Evolutionary conservation across 2,113 vertebrate species (phyloP).

Genomic region (Macquaria australasica): DNA sequence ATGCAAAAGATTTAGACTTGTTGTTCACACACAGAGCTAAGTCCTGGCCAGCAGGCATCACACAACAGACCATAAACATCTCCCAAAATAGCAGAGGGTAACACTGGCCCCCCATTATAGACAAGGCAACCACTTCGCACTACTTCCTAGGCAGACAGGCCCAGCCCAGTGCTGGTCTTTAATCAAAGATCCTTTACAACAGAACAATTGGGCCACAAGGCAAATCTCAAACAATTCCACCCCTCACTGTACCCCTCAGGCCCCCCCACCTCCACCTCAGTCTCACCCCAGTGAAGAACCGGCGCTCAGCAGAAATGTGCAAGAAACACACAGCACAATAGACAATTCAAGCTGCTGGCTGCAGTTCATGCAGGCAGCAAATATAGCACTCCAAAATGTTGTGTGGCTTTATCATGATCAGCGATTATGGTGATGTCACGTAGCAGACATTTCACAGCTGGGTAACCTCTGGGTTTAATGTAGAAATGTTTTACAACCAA

Average conservation of each 20-base stretch:
- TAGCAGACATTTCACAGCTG: constrained; percentile 20
- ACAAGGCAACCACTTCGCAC: constrained; percentile 73
- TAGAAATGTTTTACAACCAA: neutral
- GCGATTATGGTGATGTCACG: constrained; percentile 16
- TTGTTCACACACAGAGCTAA: constrained; percentile 28
- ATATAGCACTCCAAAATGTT: neutral
- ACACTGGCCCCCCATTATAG: constrained; percentile 69
- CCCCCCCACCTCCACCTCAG: neutral
- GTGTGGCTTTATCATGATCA: constrained; percentile 10
- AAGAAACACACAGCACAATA: constrained; percentile 52
- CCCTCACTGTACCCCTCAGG: constrained; percentile 43
- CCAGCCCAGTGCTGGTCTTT: constrained; percentile 76
- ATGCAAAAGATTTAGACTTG: constrained; percentile 24
- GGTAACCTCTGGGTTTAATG: neutral
- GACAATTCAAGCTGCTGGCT: constrained; percentile 43
- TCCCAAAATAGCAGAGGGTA: constrained; percentile 76
- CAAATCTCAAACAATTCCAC: constrained; percentile 72
- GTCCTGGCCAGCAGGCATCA: constrained; percentile 56
- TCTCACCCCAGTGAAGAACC: constrained; percentile 39
- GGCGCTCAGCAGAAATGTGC: constrained; percentile 63
- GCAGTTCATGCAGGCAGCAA: constrained; percentile 21
- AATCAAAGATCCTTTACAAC: constrained; percentile 79
- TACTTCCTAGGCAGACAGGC: constrained; percentile 78
- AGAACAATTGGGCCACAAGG: constrained; percentile 81
- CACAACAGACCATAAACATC: constrained; percentile 65